These are phyloP conservation scores for Drosophila mettleri DNA, from an alignment of 2,888 invertebrate species.

Conservation along the genomic window DNA sequence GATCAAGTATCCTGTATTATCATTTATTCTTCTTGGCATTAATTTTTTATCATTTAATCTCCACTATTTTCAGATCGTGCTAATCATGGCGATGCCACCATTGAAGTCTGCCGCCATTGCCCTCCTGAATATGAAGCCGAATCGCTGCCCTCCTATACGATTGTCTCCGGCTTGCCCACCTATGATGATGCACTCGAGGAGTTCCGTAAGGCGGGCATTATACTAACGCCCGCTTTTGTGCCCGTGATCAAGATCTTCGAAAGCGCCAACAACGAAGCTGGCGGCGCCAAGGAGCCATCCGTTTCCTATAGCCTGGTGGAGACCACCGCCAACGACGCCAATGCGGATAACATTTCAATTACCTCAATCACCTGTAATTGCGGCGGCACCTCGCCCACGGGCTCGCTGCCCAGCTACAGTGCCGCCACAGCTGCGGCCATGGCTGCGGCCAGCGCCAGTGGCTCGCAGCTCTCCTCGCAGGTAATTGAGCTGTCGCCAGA, in stretches of 20 bases:
- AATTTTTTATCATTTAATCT: background rate
- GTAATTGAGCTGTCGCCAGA: slow-evolving; percentile 84
- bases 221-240: slow-evolving; percentile 79
- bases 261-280: slow-evolving; percentile 37
- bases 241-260: slow-evolving; percentile 84
- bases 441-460: slow-evolving; percentile 38
- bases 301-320: slow-evolving; percentile 71
- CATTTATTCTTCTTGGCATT: background rate
- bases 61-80: slow-evolving; percentile 84
- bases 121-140: slow-evolving; percentile 85
- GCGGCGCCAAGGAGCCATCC: slow-evolving; percentile 58
- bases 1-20: no score
- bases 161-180: slow-evolving; percentile 88
- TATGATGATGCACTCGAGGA: slow-evolving; percentile 88
- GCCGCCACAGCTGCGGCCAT: slow-evolving; percentile 56
- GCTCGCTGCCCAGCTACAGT: slow-evolving; percentile 64
- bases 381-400: slow-evolving; percentile 55
- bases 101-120: slow-evolving; percentile 83
- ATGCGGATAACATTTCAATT: slow-evolving; percentile 74
- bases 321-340: slow-evolving; percentile 37
- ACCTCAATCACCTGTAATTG: slow-evolving; percentile 80
- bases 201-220: slow-evolving; percentile 85
- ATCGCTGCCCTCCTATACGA: slow-evolving; percentile 88
- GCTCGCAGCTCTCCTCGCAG: slow-evolving; percentile 56
- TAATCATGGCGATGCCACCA: slow-evolving; percentile 77